Percentiles rank a stretch among this genome's conserved stretches.
Evolutionary conservation across 2,797 vertebrate genomes (phyloP).

Genomic region (Pangasius sanitwongsei): DNA sequence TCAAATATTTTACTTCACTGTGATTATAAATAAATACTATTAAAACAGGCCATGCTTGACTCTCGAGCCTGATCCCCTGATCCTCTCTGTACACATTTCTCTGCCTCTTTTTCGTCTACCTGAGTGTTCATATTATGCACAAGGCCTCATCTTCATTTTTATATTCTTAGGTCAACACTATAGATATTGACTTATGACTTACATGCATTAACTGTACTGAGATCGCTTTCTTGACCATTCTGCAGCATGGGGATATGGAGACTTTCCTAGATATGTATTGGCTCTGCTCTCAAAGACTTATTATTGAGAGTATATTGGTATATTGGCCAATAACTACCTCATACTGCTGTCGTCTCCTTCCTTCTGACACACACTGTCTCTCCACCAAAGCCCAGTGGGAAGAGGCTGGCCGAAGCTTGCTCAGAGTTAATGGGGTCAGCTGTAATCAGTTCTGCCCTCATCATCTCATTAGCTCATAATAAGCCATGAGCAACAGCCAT

Average conservation of each 20-base stretch:
- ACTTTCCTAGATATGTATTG: not conserved
- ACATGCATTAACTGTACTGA: not conserved
- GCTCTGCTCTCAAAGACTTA: conserved; percentile 4
- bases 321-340: conserved; percentile 27
- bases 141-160: no score
- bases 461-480: conserved; percentile 66
- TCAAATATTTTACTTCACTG: not conserved
- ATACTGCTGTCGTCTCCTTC: not conserved
- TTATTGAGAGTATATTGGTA: conserved; percentile 1
- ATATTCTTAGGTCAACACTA: not conserved
- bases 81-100: not conserved
- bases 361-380: not conserved
- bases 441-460: conserved; percentile 61
- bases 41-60: not conserved
- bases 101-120: not conserved
- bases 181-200: conserved; percentile 6
- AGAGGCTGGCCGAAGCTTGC: conserved; percentile 47
- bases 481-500: not conserved
- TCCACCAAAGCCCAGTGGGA: not conserved
- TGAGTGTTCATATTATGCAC: no score
- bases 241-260: not conserved
- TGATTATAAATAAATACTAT: not conserved
- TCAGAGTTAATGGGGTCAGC: conserved; percentile 58
- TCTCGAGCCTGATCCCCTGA: not conserved
- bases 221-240: not conserved